Percentiles rank a stretch among this genome's conserved stretches.
Evolutionary conservation across 2,797 vertebrate genomes (phyloP).

Genomic region (Rhinatrema bivittatum): DNA sequence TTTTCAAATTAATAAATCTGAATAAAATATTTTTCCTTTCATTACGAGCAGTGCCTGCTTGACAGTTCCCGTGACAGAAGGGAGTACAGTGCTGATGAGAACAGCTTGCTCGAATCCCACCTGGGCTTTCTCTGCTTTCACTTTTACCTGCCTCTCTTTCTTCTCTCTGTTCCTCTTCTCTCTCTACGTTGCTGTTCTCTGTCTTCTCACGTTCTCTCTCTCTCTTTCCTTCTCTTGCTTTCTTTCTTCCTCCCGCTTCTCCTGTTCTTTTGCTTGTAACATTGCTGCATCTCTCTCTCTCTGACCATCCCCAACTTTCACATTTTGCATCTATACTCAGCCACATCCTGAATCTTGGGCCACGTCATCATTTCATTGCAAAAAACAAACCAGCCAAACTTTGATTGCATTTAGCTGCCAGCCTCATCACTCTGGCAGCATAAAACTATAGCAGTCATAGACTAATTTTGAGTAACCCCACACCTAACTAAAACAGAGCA

Average conservation of each 20-base stretch:
- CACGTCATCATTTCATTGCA: conserved; percentile 5
- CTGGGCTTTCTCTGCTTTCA: conserved; percentile 78
- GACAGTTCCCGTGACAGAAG: conserved; percentile 90
- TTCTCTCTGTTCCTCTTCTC: conserved; percentile 18
- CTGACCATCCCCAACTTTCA: neutral
- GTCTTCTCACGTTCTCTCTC: neutral
- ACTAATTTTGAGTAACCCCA: too few relatives aligned
- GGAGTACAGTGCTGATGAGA: conserved; percentile 74
- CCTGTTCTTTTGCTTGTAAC: neutral
- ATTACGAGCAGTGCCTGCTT: conserved; percentile 90
- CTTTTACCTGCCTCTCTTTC: conserved; percentile 61
- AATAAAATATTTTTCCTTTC: conserved; percentile 99
- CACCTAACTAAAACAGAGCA: too few relatives aligned
- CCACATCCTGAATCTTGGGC: conserved; percentile 15
- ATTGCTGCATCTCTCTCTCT: neutral
- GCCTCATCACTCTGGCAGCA: too few relatives aligned
- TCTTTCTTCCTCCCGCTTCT: neutral
- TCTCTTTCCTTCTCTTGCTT: conserved; percentile 7
- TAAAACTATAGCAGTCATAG: too few relatives aligned
- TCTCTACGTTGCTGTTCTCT: conserved; percentile 23
- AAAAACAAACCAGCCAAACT: too few relatives aligned
- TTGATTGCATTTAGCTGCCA: too few relatives aligned
- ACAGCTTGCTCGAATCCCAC: conserved; percentile 96
- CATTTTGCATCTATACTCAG: neutral
- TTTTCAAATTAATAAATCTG: conserved; percentile 99